A percentile compares a stretch with the other conserved stretches of the same genome.
These are phyloP conservation scores for Campoplex nolae DNA, from an alignment of 2,888 invertebrate genomes.

Conservation along the genomic window DNA sequence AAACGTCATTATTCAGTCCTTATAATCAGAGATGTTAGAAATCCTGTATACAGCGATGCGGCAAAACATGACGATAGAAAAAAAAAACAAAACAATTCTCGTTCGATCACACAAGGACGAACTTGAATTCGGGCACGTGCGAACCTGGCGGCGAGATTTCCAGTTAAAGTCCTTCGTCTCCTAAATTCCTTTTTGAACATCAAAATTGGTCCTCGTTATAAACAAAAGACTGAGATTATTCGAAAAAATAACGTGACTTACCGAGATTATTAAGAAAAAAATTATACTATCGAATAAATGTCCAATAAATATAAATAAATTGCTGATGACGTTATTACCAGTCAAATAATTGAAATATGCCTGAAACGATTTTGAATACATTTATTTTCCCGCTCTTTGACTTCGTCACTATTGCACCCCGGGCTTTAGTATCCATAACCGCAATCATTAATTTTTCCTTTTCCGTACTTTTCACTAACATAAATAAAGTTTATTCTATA, in stretches of 20 bases:
- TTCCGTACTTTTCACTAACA: too few relatives aligned
- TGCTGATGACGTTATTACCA: neutral
- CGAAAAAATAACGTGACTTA: neutral
- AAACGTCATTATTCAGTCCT: slow-evolving; percentile 1
- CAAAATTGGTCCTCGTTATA: neutral
- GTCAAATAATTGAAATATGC: neutral
- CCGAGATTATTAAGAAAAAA: neutral
- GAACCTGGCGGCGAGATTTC: neutral
- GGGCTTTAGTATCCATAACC: too few relatives aligned
- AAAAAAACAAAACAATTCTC: neutral
- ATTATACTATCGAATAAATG: neutral
- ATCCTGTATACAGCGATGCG: slow-evolving; percentile 17
- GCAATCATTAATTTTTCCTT: too few relatives aligned
- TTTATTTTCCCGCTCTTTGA: neutral
- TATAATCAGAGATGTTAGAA: neutral
- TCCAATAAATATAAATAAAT: neutral
- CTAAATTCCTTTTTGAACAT: neutral
- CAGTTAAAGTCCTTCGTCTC: neutral
- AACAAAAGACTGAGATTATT: too few relatives aligned
- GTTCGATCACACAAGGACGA: neutral
- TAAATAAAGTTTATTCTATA: too few relatives aligned
- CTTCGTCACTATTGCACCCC: too few relatives aligned
- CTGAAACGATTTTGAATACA: neutral
- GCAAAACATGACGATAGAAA: slow-evolving; percentile 5
- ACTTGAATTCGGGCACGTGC: neutral